These are phyloP conservation scores for Helleia helle DNA, from an alignment of 2,888 invertebrate species.

Conservation along the genomic window DNA sequence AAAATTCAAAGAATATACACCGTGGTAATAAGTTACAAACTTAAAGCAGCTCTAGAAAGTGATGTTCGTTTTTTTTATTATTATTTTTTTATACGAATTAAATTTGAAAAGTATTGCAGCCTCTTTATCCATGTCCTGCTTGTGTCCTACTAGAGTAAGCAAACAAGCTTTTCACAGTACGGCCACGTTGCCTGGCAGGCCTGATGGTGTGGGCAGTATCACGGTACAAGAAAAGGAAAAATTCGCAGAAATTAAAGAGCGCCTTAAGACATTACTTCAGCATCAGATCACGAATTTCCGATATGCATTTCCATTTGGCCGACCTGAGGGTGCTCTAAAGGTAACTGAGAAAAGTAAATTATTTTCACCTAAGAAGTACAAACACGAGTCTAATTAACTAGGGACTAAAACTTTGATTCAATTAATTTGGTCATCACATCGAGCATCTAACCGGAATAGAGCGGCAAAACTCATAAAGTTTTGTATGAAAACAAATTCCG, in stretches of 20 bases:
- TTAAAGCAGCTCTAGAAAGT: neutral
- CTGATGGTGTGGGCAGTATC: slow-evolving; percentile 99
- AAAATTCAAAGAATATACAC: neutral
- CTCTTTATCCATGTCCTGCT: slow-evolving; percentile 46
- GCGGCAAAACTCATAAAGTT: too few relatives aligned
- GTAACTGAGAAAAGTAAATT: slow-evolving; percentile 30
- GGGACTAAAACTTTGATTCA: too few relatives aligned
- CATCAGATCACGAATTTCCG: slow-evolving; percentile 99
- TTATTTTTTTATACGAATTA: too few relatives aligned
- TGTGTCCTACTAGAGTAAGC: slow-evolving; percentile 69
- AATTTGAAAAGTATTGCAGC: too few relatives aligned
- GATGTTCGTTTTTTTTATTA: too few relatives aligned
- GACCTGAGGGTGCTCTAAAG: slow-evolving; percentile 98
- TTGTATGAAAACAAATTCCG: too few relatives aligned
- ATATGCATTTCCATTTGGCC: slow-evolving; percentile 98
- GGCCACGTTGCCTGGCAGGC: slow-evolving; percentile 80
- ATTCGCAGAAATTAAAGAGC: slow-evolving; percentile 97
- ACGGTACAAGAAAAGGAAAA: slow-evolving; percentile 98
- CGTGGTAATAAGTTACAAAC: too few relatives aligned
- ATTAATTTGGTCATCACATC: too few relatives aligned
- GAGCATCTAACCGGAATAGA: too few relatives aligned
- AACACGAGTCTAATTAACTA: too few relatives aligned
- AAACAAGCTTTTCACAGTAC: slow-evolving; percentile 70
- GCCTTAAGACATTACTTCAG: slow-evolving; percentile 92
- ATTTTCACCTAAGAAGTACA: too few relatives aligned